phyloP scores from a whole-genome alignment of 1,140 invertebrate genomes.

The Drosophila willistoni region DNA sequence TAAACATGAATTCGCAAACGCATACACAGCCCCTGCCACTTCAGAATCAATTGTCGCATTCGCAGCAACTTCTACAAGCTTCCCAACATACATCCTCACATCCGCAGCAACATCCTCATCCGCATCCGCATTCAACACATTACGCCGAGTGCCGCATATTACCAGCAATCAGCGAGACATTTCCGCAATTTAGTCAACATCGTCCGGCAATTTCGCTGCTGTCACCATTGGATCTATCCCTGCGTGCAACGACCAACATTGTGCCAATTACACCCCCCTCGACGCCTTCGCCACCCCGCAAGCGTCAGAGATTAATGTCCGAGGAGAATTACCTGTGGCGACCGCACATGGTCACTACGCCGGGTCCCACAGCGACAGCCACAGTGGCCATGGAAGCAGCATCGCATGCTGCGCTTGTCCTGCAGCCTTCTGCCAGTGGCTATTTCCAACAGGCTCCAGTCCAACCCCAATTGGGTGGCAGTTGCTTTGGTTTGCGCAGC shows the following conservation, averaged over 20 bases:
- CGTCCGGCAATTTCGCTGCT: constrained; percentile 70
- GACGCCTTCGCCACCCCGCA: constrained; percentile 85
- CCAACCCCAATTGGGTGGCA: constrained; percentile 57
- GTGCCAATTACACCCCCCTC: constrained; percentile 86
- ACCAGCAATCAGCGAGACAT: constrained; percentile 81
- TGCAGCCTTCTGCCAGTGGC: constrained; percentile 29
- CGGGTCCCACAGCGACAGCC: constrained; percentile 56
- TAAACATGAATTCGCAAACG: constrained; percentile 53
- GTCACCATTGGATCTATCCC: constrained; percentile 85
- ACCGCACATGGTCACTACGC: constrained; percentile 78
- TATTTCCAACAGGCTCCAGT: constrained; percentile 42
- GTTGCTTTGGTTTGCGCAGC: constrained; percentile 37
- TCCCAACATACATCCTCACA: background rate
- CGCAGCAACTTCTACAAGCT: background rate
- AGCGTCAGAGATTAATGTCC: constrained; percentile 83
- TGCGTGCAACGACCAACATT: constrained; percentile 82
- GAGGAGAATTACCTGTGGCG: constrained; percentile 84
- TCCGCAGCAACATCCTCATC: constrained; percentile 25
- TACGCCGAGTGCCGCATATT: constrained; percentile 71
- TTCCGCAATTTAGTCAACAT: constrained; percentile 77
- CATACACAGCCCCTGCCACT: constrained; percentile 2
- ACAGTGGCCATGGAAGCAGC: constrained; percentile 20
- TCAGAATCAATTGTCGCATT: constrained; percentile 6
- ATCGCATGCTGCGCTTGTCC: constrained; percentile 13
- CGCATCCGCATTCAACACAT: constrained; percentile 39